Conservation (phyloP, 2,888 invertebrate species). For the Epinotia demarniana region DNA sequence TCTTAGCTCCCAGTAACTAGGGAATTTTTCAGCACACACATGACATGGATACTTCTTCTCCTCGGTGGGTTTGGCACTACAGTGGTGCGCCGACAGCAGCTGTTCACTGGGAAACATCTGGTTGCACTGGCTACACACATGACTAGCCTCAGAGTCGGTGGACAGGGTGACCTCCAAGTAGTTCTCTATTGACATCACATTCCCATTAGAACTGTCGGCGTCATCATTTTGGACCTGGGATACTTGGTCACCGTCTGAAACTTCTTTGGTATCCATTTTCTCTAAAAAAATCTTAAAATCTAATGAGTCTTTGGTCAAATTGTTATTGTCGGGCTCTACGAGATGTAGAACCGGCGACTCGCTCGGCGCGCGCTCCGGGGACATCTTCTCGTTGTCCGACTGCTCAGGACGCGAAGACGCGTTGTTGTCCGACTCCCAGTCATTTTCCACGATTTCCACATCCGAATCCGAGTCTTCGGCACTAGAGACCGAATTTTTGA, state of each 20-base stretch:
- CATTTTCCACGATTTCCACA: conserved; percentile 83
- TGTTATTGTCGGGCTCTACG: conserved; percentile 80
- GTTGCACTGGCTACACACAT: conserved; percentile 80
- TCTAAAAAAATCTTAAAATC: conserved; percentile 75
- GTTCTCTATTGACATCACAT: conserved; percentile 82
- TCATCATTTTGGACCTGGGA: conserved; percentile 72
- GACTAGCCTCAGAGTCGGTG: conserved; percentile 82
- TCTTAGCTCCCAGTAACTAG: conserved; percentile 81
- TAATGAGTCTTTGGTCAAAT: conserved; percentile 72
- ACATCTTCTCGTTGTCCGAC: conserved; percentile 79
- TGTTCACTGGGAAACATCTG: conserved; percentile 81
- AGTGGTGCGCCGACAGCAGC: conserved; percentile 73
- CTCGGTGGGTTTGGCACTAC: conserved; percentile 77
- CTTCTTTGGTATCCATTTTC: conserved; percentile 77
- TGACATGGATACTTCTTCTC: conserved; percentile 82
- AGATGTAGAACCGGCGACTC: conserved; percentile 79
- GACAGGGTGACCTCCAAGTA: conserved; percentile 82
- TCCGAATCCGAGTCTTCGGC: conserved; percentile 82
- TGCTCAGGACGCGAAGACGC: conserved; percentile 76
- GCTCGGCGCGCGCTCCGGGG: conserved; percentile 77
- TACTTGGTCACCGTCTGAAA: conserved; percentile 68
- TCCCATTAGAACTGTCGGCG: conserved; percentile 79
- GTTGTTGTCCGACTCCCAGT: conserved; percentile 81
- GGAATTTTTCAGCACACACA: conserved; percentile 80
- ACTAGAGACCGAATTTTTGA: conserved; percentile 76